Conservation (phyloP, 2,888 invertebrate genomes). For the Colostygia pectinataria region DNA sequence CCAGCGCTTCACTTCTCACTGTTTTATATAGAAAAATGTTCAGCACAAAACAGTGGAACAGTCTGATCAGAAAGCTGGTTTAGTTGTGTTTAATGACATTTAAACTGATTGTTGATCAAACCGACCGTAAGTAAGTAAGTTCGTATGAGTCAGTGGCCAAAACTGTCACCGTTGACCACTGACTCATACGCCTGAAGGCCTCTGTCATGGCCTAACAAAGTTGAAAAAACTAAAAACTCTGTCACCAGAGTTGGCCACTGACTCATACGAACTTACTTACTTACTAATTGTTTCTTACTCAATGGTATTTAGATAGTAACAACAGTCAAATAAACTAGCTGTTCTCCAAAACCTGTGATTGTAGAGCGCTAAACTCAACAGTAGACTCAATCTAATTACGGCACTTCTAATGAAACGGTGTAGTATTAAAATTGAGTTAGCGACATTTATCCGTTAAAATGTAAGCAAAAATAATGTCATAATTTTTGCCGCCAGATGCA, state of each 20-base stretch:
- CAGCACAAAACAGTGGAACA: neutral
- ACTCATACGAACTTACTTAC: too few species aligned
- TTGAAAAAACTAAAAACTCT: too few species aligned
- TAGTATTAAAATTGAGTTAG: conserved; percentile 12
- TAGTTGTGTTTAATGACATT: neutral
- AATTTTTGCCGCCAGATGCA: neutral
- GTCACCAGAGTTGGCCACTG: too few species aligned
- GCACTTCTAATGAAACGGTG: conserved; percentile 9
- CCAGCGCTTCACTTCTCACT: conserved; percentile 10
- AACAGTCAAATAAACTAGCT: neutral
- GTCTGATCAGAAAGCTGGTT: neutral
- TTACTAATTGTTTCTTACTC: too few species aligned
- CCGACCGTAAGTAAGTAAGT: too few species aligned
- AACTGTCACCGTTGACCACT: too few species aligned
- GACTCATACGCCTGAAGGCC: too few species aligned
- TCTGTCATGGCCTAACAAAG: too few species aligned
- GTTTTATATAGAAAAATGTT: conserved; percentile 11
- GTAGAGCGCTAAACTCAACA: neutral
- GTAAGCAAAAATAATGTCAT: conserved; percentile 19
- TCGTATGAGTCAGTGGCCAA: too few species aligned
- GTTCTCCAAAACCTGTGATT: neutral
- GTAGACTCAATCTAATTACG: conserved; percentile 1
- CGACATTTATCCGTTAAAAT: conserved; percentile 8
- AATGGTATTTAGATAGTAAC: too few species aligned
- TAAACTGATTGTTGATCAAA: too few species aligned